A percentile compares a stretch with the other conserved stretches of the same genome.
Evolutionary conservation across 2,113 vertebrate genomes (phyloP).

Genomic region (Crotalus tigris): DNA sequence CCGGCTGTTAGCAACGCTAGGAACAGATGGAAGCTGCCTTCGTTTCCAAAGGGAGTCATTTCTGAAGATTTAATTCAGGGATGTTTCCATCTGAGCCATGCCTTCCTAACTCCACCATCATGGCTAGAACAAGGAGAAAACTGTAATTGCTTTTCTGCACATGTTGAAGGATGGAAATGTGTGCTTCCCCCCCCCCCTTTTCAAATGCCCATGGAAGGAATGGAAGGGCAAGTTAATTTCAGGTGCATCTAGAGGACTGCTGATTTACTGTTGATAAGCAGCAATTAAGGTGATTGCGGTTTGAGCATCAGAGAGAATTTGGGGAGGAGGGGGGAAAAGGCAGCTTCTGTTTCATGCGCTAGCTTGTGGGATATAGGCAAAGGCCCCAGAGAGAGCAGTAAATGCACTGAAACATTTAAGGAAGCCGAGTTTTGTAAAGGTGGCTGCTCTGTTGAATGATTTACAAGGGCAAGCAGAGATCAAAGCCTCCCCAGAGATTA

Average conservation of each 20-base stretch:
- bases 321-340: no score
- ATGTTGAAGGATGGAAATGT: neutral
- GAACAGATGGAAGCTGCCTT: neutral
- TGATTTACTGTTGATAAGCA: constrained; percentile 1
- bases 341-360: neutral
- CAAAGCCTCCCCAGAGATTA: neutral
- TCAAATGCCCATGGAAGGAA: neutral
- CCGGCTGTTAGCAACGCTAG: neutral
- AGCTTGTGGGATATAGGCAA: neutral
- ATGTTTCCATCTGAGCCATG: neutral
- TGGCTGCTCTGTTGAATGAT: neutral
- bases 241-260: neutral
- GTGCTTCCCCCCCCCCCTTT: neutral
- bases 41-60: neutral
- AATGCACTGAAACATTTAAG: neutral
- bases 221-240: constrained; percentile 9
- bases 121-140: neutral
- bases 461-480: constrained; percentile 5
- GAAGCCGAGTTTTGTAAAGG: neutral
- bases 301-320: neutral
- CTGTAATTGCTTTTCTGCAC: neutral
- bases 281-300: neutral
- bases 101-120: neutral
- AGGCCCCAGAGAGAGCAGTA: accelerated
- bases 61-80: neutral